Conservation (phyloP, 2,888 invertebrate species). For the Drosophila paramelanica region DNA sequence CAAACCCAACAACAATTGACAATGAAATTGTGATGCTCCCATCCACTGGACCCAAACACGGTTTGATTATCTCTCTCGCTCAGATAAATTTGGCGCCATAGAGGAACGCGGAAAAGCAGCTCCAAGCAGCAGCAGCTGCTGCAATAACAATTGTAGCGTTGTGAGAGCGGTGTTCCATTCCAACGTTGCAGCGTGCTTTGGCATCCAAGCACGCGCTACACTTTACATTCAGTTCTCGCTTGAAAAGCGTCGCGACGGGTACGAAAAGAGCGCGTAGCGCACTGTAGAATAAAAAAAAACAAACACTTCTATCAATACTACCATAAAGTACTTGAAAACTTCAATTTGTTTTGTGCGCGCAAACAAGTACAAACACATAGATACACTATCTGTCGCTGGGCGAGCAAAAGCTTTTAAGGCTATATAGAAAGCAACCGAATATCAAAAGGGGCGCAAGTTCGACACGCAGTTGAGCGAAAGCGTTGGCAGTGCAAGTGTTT, state of each 20-base stretch:
- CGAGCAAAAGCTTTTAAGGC: conserved; percentile 23
- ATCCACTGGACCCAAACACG: conserved; percentile 35
- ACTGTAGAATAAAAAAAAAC: conserved; percentile 6
- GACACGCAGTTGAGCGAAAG: conserved; percentile 45
- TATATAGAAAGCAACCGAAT: conserved; percentile 32
- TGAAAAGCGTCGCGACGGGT: conserved; percentile 72
- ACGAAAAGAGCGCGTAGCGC: conserved; percentile 51
- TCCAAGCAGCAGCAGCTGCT: conserved; percentile 26
- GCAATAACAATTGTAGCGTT: conserved; percentile 6
- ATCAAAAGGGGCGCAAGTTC: conserved; percentile 26
- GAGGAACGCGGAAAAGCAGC: conserved; percentile 44
- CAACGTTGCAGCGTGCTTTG: conserved; percentile 41
- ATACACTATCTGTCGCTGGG: conserved; percentile 30
- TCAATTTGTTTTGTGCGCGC: conserved; percentile 55
- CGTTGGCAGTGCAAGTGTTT: conserved; percentile 63
- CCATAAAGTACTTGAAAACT: conserved; percentile 63
- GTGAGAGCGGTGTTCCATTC: conserved; percentile 54
- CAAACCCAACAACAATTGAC: conserved; percentile 59
- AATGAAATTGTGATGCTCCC: conserved; percentile 63
- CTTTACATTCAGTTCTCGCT: conserved; percentile 54
- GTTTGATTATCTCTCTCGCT: conserved; percentile 15
- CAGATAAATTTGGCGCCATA: conserved; percentile 58
- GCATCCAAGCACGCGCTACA: conserved; percentile 60
- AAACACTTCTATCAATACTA: conserved; percentile 46
- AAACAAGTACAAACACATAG: conserved; percentile 3